Conservation (phyloP, 1,140 invertebrate species). For the Globodera ellingtonae region DNA sequence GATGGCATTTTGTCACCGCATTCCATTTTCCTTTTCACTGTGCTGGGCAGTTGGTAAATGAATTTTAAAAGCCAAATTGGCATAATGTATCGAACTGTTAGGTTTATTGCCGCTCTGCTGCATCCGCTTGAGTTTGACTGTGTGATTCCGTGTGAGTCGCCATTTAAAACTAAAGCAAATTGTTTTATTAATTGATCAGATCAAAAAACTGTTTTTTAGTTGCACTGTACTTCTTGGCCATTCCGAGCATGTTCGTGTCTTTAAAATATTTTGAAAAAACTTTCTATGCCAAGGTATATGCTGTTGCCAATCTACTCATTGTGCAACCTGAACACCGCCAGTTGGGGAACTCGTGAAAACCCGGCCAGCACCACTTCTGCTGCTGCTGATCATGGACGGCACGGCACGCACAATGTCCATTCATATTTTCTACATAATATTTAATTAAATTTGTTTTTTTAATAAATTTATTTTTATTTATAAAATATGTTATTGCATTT, state of each 20-base stretch:
- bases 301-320: constrained; percentile 85
- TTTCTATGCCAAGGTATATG: constrained; percentile 70
- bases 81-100: neutral
- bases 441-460: neutral
- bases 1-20: constrained; percentile 80
- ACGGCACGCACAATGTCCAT: constrained; percentile 19
- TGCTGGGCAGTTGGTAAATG: constrained; percentile 65
- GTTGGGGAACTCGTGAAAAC: constrained; percentile 85
- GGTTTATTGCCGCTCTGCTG: constrained; percentile 71
- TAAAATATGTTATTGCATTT: too few species aligned
- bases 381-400: neutral
- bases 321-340: constrained; percentile 85
- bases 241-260: constrained; percentile 79
- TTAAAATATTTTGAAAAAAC: constrained; percentile 16
- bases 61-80: neutral
- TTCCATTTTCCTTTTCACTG: constrained; percentile 76
- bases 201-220: neutral
- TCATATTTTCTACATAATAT: constrained; percentile 16
- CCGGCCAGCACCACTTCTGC: constrained; percentile 39
- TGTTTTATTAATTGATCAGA: too few species aligned
- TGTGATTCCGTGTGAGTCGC: constrained; percentile 72
- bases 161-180: too few species aligned
- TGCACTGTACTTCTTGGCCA: constrained; percentile 84
- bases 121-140: constrained; percentile 82
- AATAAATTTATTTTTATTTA: neutral